Conservation (phyloP, 2,797 vertebrate genomes). For the Microctenopoma steveboyesi region DNA sequence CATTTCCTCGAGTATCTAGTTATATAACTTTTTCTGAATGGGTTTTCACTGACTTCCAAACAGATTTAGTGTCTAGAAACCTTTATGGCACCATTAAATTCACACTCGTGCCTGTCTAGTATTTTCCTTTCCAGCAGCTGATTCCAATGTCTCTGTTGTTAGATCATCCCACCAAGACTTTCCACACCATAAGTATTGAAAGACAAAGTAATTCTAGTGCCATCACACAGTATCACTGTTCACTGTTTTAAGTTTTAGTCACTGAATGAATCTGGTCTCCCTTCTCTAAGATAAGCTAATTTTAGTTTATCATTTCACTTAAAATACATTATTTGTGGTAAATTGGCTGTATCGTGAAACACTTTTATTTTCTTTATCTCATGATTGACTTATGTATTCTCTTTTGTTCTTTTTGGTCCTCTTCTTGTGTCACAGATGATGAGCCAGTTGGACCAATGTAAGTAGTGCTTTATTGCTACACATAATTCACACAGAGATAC, state of each 20-base stretch:
- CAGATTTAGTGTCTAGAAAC: not conserved
- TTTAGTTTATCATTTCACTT: too few relatives aligned
- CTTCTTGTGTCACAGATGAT: slow-evolving; percentile 85
- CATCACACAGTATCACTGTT: slow-evolving; percentile 22
- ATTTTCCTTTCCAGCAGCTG: slow-evolving; percentile 28
- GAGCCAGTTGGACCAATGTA: slow-evolving; percentile 97
- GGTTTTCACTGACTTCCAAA: not conserved
- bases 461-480: slow-evolving; percentile 74
- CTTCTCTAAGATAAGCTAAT: not conserved
- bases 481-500: slow-evolving; percentile 3
- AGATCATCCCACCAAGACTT: slow-evolving; percentile 39
- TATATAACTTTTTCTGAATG: not conserved
- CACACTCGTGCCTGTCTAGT: not conserved
- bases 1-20: slow-evolving; percentile 15
- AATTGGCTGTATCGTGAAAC: slow-evolving; percentile 30
- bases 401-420: slow-evolving; percentile 59
- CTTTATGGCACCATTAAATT: slow-evolving; percentile 8
- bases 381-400: slow-evolving; percentile 53
- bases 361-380: slow-evolving; percentile 8
- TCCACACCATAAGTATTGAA: slow-evolving; percentile 31
- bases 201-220: slow-evolving; percentile 42
- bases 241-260: not conserved
- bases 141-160: slow-evolving; percentile 25
- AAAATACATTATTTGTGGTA: slow-evolving; percentile 6
- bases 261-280: not conserved